Evolutionary conservation across 1,140 invertebrate species (phyloP).

Genomic region (Brachionus angularis): DNA sequence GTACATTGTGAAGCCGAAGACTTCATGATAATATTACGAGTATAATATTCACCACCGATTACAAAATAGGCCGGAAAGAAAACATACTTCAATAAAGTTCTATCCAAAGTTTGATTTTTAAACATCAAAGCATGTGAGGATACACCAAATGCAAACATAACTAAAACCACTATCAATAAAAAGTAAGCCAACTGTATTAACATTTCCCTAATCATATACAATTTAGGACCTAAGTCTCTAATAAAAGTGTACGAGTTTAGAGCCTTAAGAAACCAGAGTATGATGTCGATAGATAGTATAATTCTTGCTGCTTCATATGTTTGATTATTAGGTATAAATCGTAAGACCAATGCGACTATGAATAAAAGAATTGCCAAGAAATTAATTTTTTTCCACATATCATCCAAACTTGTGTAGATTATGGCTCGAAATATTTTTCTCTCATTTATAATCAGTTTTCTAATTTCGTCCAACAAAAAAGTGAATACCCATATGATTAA

Average conservation of each 20-base stretch:
- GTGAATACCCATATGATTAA: conserved; percentile 37
- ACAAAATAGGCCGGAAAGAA: conserved; percentile 33
- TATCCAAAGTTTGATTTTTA: conserved; percentile 1
- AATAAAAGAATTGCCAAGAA: neutral
- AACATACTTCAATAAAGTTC: neutral
- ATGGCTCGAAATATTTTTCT: neutral
- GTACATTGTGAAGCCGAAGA: neutral
- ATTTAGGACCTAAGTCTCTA: conserved; percentile 14
- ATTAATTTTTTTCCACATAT: conserved; percentile 16
- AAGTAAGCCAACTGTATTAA: conserved; percentile 24
- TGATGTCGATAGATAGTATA: conserved; percentile 14
- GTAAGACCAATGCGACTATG: neutral
- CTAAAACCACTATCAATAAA: conserved; percentile 10
- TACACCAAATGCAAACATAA: conserved; percentile 38
- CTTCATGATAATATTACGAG: neutral
- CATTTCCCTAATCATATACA: conserved; percentile 35
- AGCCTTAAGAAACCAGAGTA: conserved; percentile 16
- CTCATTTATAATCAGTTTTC: conserved; percentile 10
- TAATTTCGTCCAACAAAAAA: neutral
- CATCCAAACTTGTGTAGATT: neutral
- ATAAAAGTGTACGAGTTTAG: conserved; percentile 30
- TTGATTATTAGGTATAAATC: conserved; percentile 22
- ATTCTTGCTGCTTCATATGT: conserved; percentile 18
- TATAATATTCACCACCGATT: conserved; percentile 41
- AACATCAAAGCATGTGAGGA: conserved; percentile 23